Conservation (phyloP, 2,113 vertebrate genomes). For the Etia nguti region DNA sequence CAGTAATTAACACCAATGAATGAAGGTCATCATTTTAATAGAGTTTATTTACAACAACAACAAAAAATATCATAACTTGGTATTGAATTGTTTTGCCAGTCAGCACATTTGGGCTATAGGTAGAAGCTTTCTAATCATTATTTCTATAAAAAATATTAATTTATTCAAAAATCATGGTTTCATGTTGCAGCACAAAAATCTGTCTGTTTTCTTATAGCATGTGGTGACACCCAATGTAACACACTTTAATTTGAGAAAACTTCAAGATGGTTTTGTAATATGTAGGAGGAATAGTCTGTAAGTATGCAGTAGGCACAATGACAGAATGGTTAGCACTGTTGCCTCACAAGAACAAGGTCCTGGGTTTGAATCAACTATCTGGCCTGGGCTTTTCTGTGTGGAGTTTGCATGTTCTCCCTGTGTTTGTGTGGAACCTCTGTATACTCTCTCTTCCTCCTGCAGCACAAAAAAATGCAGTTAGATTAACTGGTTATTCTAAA, state of each 20-base stretch:
- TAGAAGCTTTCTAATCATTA: background rate
- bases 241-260: background rate
- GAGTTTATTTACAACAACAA: background rate
- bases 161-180: background rate
- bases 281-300: background rate
- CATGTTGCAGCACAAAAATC: background rate
- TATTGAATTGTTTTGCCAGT: background rate
- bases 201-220: background rate
- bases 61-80: background rate
- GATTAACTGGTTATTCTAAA: background rate
- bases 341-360: rapidly evolving
- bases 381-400: background rate
- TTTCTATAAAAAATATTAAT: background rate
- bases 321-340: background rate
- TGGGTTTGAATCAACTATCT: background rate
- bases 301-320: background rate
- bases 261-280: background rate
- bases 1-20: background rate
- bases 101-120: background rate
- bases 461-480: background rate
- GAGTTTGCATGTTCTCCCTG: background rate
- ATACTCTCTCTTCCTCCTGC: background rate
- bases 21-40: background rate
- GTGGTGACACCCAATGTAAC: background rate
- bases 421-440: background rate